Evolutionary conservation across 92 coral and sea anemone species (phyloP).

Genomic region (Porites lobata): DNA sequence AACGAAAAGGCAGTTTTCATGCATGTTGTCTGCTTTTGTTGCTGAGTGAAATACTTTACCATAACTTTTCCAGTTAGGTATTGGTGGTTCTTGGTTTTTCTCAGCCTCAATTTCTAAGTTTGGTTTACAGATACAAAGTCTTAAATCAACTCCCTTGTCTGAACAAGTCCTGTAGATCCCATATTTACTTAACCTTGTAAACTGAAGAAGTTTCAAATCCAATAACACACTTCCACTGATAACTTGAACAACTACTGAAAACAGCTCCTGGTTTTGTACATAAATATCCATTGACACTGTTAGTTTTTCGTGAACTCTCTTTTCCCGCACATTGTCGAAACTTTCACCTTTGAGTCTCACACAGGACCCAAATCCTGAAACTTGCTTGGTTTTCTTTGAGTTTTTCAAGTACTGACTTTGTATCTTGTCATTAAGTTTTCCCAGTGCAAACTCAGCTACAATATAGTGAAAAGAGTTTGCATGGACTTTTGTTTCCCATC

Average conservation of each 20-base stretch:
- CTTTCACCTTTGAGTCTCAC: slow-evolving; percentile 59
- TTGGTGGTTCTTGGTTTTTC: slow-evolving; percentile 10
- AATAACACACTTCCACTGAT: slow-evolving; percentile 51
- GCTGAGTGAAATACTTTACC: slow-evolving; percentile 42
- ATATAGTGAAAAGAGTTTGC: slow-evolving; percentile 60
- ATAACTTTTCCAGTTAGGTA: slow-evolving; percentile 35
- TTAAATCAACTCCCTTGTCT: slow-evolving; percentile 76
- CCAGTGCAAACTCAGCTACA: slow-evolving; percentile 88
- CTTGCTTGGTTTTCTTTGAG: slow-evolving; percentile 6
- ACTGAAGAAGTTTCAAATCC: slow-evolving; percentile 60
- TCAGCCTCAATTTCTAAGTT: background rate
- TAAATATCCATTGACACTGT: slow-evolving; percentile 58
- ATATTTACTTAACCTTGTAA: slow-evolving; percentile 49
- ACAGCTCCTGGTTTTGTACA: slow-evolving; percentile 72
- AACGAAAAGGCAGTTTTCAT: slow-evolving; percentile 70
- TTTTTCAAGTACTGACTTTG: slow-evolving; percentile 63
- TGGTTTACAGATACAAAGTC: slow-evolving; percentile 81
- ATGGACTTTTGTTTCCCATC: slow-evolving; percentile 61
- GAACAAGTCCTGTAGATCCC: slow-evolving; percentile 64
- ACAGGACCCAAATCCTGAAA: slow-evolving; percentile 54
- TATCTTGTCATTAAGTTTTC: slow-evolving; percentile 77
- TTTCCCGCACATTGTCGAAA: slow-evolving; percentile 62
- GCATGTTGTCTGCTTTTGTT: slow-evolving; percentile 71
- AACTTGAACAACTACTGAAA: slow-evolving; percentile 69
- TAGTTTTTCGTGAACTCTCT: slow-evolving; percentile 36